Evolutionary conservation across 1,140 invertebrate genomes (phyloP), one percentile per base, ranked within the genome.

Genomic region (Drosophila oshimai): DNA sequence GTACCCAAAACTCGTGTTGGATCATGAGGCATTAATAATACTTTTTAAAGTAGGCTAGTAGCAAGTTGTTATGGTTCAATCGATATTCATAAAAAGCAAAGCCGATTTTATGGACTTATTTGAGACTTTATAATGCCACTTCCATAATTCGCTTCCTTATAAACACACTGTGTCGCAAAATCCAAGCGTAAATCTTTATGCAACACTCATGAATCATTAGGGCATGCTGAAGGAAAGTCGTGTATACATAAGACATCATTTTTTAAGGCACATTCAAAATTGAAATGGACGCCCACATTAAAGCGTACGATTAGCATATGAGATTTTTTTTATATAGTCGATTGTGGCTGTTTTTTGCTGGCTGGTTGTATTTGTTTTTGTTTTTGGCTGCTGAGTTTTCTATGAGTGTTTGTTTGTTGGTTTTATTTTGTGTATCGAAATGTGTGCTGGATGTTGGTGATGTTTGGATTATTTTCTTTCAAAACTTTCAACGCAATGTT

Each of bases 221-320:
- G 28, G 45, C 33, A 68, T 20, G 34, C 13, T 45, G 13, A 24
- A 65, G 60, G 42, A 33, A 58, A 46, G 64, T 69, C 12, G 26
- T 39, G 17, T 41, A 61, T 34, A 71, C 47, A 15, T 41, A 34
- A 62, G 31, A 47, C 41, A 47, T 53, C 24, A 39, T 37, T 26
- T 37, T 58, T 41, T n/a, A 33, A 57, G 44, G 28, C 42, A 47
- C 42, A 67, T 41, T 65, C 53, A 28, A 62, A 62, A 60, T 39
- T 65, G 15, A 67, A 65, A 65, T 67, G 60, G 37, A 71, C 68
- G 67, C 68, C 69, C 69, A 73, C 69, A 51, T 73, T 62, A 64
- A 73, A 72, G 69, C 70, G 68, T 54, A 64, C 70, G 70, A 73
- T 73, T 73, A 73, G 70, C 70, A 73, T 34, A 62, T 62, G 69